Evolutionary conservation across 2,113 vertebrate genomes (phyloP).

Genomic region (Chaetodon trifascialis): DNA sequence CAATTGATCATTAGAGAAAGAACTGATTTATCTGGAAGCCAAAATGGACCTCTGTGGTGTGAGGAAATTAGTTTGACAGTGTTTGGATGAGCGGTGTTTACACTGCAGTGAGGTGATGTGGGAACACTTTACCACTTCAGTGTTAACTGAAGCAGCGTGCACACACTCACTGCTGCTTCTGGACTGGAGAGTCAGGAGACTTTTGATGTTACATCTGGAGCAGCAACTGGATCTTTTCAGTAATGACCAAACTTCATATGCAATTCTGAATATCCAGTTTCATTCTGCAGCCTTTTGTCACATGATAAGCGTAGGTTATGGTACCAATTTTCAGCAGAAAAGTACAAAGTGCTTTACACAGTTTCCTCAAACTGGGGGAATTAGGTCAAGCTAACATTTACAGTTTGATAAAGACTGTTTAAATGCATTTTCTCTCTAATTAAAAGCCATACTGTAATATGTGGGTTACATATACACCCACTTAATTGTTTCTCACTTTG

Average conservation of each 20-base stretch:
- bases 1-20: slow-evolving; percentile 81
- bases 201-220: slow-evolving; percentile 50
- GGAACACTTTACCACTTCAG: slow-evolving; percentile 46
- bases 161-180: slow-evolving; percentile 28
- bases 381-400: slow-evolving; percentile 70
- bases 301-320: slow-evolving; percentile 40
- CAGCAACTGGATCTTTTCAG: slow-evolving; percentile 36
- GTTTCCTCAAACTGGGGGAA: slow-evolving; percentile 62
- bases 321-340: slow-evolving; percentile 57
- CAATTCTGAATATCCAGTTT: slow-evolving; percentile 59
- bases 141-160: slow-evolving; percentile 30
- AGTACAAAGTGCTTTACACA: slow-evolving; percentile 50
- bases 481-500: slow-evolving; percentile 68
- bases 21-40: slow-evolving; percentile 77
- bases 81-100: slow-evolving; percentile 72
- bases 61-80: slow-evolving; percentile 78
- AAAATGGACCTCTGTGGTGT: slow-evolving; percentile 75
- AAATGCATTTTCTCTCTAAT: slow-evolving; percentile 68
- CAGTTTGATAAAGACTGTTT: slow-evolving; percentile 63
- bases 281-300: slow-evolving; percentile 31
- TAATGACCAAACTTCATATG: slow-evolving; percentile 40
- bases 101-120: slow-evolving; percentile 53
- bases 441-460: slow-evolving; percentile 60
- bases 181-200: neutral
- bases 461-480: slow-evolving; percentile 53